Conservation (phyloP, 2,797 vertebrate genomes). For the Sphenopsis melanotis region DNA sequence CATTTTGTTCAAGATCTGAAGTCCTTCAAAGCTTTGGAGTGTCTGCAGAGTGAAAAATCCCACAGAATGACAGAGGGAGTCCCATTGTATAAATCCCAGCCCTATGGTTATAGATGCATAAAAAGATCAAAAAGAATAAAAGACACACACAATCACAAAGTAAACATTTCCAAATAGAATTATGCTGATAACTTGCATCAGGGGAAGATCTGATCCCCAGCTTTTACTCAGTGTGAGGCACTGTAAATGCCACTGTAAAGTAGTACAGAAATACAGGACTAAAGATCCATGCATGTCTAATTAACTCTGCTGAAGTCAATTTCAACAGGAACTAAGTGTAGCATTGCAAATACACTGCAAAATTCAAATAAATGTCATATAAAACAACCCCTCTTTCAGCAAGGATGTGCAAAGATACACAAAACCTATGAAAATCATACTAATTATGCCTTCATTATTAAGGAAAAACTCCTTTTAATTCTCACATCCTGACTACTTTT, state of each 20-base stretch:
- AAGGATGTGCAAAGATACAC: background rate
- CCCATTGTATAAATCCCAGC: background rate
- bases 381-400: background rate
- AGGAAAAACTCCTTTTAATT: background rate
- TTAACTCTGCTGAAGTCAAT: background rate
- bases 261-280: background rate
- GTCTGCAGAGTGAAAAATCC: background rate
- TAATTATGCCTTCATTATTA: background rate
- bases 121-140: conserved; percentile 30
- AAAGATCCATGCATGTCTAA: background rate
- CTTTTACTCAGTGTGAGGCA: background rate
- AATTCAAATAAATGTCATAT: background rate
- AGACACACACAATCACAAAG: background rate
- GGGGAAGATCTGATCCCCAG: background rate
- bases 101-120: background rate
- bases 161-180: background rate
- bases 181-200: background rate
- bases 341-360: background rate
- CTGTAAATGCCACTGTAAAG: background rate
- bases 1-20: conserved; percentile 36
- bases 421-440: background rate
- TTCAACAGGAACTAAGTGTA: background rate
- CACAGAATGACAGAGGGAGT: conserved; percentile 7
- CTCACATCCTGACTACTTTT: background rate
- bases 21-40: conserved; percentile 13